Percentiles rank a stretch among this genome's conserved stretches.
These are phyloP conservation scores for Bursaphelenchus mucronatus DNA, from an alignment of 1,140 invertebrate genomes.

Conservation along the genomic window DNA sequence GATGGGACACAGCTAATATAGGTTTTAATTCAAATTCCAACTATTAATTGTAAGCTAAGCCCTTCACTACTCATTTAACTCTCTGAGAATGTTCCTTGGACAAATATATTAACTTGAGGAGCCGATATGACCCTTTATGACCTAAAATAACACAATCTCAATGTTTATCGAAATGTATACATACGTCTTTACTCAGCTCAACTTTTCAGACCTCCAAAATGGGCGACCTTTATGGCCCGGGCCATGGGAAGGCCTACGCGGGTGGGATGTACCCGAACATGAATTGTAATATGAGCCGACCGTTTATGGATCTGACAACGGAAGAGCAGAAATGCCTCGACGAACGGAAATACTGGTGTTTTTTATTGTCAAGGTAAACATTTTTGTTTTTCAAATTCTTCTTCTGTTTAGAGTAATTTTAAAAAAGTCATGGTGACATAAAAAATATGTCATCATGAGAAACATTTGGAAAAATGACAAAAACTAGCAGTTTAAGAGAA, in stretches of 20 bases:
- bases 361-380: constrained; percentile 54
- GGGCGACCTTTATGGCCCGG: constrained; percentile 1
- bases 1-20: too few relatives aligned
- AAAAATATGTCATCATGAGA: constrained; percentile 1
- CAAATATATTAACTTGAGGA: too few relatives aligned
- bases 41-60: too few relatives aligned
- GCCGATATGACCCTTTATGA: too few relatives aligned
- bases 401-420: background rate
- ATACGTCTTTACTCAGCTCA: background rate
- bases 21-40: too few relatives aligned
- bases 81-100: too few relatives aligned
- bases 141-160: background rate
- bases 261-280: constrained; percentile 2
- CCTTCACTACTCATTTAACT: too few relatives aligned
- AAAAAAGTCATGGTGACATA: background rate
- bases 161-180: background rate
- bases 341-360: constrained; percentile 59
- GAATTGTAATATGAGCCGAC: constrained; percentile 51
- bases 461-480: constrained; percentile 10
- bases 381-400: background rate
- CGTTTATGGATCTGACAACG: constrained; percentile 56
- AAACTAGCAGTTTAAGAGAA: too few relatives aligned
- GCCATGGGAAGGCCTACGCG: background rate
- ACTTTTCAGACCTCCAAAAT: background rate
- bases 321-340: constrained; percentile 60